These are phyloP conservation scores for Gyps fulvus DNA, from an alignment of 2,113 vertebrate species.

Conservation along the genomic window DNA sequence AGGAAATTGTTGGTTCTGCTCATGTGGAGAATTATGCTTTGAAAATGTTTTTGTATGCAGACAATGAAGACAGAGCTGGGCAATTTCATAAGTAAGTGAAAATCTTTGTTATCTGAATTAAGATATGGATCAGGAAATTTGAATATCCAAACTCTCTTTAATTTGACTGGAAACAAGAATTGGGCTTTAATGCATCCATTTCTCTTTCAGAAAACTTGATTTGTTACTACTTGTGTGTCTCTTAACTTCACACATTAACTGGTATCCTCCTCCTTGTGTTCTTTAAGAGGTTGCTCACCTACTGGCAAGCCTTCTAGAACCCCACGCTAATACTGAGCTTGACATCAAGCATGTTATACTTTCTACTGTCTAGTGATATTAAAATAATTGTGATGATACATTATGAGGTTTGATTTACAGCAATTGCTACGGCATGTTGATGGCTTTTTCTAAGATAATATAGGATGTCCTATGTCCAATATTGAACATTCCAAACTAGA, in stretches of 20 bases:
- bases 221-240: not conserved
- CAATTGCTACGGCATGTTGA: not conserved
- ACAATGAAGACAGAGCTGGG: slow-evolving; percentile 92
- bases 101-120: not conserved
- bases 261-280: not conserved
- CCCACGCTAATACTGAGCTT: not conserved
- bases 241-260: not conserved
- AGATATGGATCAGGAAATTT: not conserved
- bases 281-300: not conserved
- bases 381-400: not conserved
- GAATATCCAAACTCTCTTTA: not conserved
- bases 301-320: not conserved
- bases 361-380: not conserved
- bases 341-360: not conserved
- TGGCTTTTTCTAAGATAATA: not conserved
- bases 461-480: not conserved
- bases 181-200: not conserved
- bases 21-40: slow-evolving; percentile 97
- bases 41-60: slow-evolving; percentile 97
- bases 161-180: not conserved
- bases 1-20: slow-evolving; percentile 95
- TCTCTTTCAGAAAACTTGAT: not conserved
- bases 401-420: not conserved
- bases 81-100: slow-evolving; percentile 93
- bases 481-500: not conserved